A percentile compares a stretch with the other conserved stretches of the same genome.
These are phyloP conservation scores for Pseudeuparius sepicola DNA, from an alignment of 2,888 invertebrate genomes.

Conservation along the genomic window DNA sequence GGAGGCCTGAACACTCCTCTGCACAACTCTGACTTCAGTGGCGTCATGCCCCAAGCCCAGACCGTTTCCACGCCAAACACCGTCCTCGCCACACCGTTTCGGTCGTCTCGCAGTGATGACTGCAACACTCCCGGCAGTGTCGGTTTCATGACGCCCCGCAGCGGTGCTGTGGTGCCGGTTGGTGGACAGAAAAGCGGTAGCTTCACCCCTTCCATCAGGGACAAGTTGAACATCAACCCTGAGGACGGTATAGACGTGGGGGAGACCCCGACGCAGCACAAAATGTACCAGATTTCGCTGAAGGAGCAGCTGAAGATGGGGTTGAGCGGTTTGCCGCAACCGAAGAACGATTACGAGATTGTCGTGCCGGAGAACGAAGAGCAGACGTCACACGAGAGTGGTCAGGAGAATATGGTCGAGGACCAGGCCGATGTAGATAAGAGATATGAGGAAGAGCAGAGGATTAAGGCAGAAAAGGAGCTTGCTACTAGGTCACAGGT, in stretches of 20 bases:
- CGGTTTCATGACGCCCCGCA: slow-evolving; percentile 47
- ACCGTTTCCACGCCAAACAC: slow-evolving; percentile 80
- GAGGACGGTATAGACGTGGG: slow-evolving; percentile 63
- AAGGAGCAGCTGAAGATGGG: slow-evolving; percentile 69
- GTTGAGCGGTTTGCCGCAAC: slow-evolving; percentile 72
- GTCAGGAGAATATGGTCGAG: slow-evolving; percentile 43
- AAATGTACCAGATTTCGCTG: slow-evolving; percentile 57
- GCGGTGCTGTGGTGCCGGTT: slow-evolving; percentile 40
- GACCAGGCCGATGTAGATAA: slow-evolving; percentile 84
- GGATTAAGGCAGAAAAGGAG: slow-evolving; percentile 58
- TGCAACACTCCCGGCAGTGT: slow-evolving; percentile 42
- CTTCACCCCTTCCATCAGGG: slow-evolving; percentile 65
- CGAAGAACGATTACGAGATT: slow-evolving; percentile 97
- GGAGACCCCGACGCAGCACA: slow-evolving; percentile 58
- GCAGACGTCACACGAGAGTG: slow-evolving; percentile 39
- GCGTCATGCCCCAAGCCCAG: slow-evolving; percentile 65
- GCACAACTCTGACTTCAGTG: slow-evolving; percentile 79
- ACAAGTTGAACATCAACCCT: slow-evolving; percentile 90
- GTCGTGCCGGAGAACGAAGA: slow-evolving; percentile 83
- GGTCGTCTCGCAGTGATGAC: slow-evolving; percentile 57
- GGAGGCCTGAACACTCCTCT: slow-evolving; percentile 93
- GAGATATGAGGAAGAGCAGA: slow-evolving; percentile 54
- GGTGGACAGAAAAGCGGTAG: slow-evolving; percentile 23
- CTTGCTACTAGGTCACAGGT: slow-evolving; percentile 65
- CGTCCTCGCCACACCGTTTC: slow-evolving; percentile 78